Conservation (phyloP, 2,888 invertebrate species). For the Adela reaumurella region DNA sequence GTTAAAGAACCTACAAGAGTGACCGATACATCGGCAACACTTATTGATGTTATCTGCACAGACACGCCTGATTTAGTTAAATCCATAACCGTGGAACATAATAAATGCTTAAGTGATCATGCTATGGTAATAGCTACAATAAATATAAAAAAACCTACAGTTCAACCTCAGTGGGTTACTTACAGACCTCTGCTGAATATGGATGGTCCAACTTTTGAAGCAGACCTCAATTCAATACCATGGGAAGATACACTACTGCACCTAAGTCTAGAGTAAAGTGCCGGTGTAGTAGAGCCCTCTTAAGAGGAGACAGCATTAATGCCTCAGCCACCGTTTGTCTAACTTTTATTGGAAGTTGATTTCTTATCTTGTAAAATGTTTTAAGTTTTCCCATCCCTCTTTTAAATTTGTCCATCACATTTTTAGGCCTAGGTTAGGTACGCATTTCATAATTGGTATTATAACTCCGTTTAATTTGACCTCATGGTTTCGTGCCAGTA, state of each 20-base stretch:
- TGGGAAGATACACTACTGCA: background rate
- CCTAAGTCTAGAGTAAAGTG: background rate
- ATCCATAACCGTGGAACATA: background rate
- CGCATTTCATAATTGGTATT: too few species aligned
- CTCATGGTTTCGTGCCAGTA: too few species aligned
- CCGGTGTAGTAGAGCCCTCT: too few species aligned
- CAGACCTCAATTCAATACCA: background rate
- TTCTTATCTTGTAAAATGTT: too few species aligned
- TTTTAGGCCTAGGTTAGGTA: too few species aligned
- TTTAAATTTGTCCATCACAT: too few species aligned
- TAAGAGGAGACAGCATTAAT: too few species aligned
- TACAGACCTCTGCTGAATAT: background rate
- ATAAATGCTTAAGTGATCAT: conserved; percentile 1
- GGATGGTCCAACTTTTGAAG: background rate
- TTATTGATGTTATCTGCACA: conserved; percentile 1
- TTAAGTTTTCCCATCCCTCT: too few species aligned
- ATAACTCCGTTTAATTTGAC: too few species aligned
- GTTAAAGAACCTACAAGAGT: conserved; percentile 1
- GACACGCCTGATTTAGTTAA: background rate
- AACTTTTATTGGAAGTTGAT: too few species aligned
- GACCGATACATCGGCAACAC: background rate
- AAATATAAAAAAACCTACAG: background rate
- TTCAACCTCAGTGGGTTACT: background rate
- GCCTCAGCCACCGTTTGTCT: too few species aligned
- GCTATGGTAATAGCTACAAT: too few species aligned